Conservation (phyloP, 2,113 vertebrate species). For the Hydrochoerus hydrochaeris region DNA sequence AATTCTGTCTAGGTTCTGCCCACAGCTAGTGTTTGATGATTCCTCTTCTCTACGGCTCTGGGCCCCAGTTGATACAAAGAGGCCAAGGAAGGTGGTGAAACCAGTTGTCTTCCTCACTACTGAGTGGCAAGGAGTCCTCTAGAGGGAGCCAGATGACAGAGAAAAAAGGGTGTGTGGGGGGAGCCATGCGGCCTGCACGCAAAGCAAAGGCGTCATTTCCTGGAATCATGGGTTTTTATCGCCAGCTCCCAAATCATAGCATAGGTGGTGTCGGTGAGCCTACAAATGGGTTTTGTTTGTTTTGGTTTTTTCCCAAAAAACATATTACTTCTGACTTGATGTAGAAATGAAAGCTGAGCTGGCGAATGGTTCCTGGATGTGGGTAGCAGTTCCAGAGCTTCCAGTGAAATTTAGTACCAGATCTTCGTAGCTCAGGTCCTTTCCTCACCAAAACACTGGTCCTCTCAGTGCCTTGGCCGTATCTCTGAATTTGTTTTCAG, state of each 20-base stretch:
- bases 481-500: background rate
- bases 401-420: background rate
- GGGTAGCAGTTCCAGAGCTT: background rate
- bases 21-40: background rate
- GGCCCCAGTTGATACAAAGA: background rate
- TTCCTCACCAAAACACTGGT: background rate
- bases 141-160: conserved; percentile 61
- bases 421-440: background rate
- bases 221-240: background rate
- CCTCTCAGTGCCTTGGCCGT: background rate
- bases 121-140: background rate
- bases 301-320: background rate
- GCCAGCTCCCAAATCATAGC: background rate
- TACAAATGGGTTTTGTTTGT: background rate
- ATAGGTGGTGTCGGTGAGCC: background rate
- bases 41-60: background rate
- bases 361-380: background rate
- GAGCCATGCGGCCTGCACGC: no score
- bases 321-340: background rate
- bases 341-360: background rate
- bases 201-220: background rate
- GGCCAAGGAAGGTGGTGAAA: background rate
- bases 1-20: background rate
- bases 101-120: background rate
- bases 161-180: background rate